Evolutionary conservation across 2,113 vertebrate genomes (phyloP).

Genomic region (Halichoerus grypus): DNA sequence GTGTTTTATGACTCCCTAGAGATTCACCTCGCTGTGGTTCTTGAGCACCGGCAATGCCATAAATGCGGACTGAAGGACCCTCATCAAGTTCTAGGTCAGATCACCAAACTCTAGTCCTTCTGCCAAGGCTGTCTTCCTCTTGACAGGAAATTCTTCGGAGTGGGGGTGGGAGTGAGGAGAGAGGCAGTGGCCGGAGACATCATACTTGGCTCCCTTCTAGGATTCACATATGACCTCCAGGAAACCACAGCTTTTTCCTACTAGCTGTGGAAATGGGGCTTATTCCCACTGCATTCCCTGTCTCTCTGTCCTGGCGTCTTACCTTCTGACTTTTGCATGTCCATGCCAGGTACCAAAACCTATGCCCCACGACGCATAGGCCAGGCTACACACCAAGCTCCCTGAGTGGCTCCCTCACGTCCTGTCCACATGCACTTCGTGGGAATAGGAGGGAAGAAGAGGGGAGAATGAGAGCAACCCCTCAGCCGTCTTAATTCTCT

Average conservation of each 20-base stretch:
- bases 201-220: not conserved
- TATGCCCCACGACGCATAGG: rapidly evolving
- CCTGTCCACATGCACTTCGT: not conserved
- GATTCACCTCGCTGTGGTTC: not conserved
- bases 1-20: not conserved
- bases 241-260: not conserved
- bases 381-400: not conserved
- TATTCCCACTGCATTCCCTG: not conserved
- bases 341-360: not conserved
- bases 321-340: not conserved
- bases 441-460: rapidly evolving
- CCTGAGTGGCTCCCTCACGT: not conserved
- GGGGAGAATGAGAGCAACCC: not conserved
- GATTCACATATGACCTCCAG: not conserved
- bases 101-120: not conserved
- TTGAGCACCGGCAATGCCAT: not conserved
- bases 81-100: not conserved
- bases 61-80: not conserved
- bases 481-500: not conserved
- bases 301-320: not conserved
- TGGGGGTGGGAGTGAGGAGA: not conserved
- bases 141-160: not conserved
- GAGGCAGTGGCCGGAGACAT: not conserved
- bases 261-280: not conserved
- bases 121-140: not conserved